These are phyloP conservation scores for Halcyon malimbica DNA, from an alignment of 2,113 vertebrate species.

Conservation along the genomic window DNA sequence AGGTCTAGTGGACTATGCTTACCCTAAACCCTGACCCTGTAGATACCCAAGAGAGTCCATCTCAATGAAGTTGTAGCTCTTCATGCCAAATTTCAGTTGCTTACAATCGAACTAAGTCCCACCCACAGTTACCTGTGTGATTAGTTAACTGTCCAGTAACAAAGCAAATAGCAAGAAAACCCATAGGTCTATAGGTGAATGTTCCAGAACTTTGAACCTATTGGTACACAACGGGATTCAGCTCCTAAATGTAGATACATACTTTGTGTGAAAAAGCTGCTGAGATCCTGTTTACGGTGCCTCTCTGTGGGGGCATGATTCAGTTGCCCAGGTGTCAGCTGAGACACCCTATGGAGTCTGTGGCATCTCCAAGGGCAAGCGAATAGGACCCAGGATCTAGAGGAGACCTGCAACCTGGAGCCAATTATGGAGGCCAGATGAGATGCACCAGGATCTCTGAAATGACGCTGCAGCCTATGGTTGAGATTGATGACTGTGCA, in stretches of 20 bases:
- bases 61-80: not conserved
- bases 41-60: not conserved
- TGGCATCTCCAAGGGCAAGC: not conserved
- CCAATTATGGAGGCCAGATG: not conserved
- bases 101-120: not conserved
- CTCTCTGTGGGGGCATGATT: not conserved
- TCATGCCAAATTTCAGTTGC: not conserved
- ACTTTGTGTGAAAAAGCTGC: not conserved
- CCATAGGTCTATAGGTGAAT: not conserved
- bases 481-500: accelerated
- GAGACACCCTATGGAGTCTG: not conserved
- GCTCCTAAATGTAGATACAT: not conserved
- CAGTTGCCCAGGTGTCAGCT: not conserved
- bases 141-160: not conserved
- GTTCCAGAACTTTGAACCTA: not conserved
- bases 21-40: too few relatives aligned
- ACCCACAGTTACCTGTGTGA: not conserved
- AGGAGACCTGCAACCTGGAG: not conserved
- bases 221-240: not conserved
- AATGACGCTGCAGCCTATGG: not conserved
- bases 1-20: too few relatives aligned
- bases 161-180: not conserved
- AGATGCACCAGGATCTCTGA: not conserved
- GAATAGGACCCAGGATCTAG: not conserved
- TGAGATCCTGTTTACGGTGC: not conserved